Base-by-base conservation (phyloP, 2,797 vertebrate species). In the Merluccius polli region DNA sequence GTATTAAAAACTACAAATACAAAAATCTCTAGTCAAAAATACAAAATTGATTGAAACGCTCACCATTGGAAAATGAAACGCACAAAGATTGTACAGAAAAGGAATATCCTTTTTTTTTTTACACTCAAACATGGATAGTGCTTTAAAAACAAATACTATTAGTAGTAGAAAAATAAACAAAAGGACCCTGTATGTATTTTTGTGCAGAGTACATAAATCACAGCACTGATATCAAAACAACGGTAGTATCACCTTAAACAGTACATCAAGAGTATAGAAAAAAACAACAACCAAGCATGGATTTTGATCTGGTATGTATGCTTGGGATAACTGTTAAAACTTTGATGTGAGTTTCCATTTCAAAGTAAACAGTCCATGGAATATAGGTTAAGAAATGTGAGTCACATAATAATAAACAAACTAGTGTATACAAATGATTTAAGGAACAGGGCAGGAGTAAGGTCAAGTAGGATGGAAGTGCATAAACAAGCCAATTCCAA, bases 41-140 rank as follows among this genome's bases (percentile, higher is more conserved):
- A 86, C 77, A 84, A 88, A 90, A 88, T 76, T 71, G 75, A 68
- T 83, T 82, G 12, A 77, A 84, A 81, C 75, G 78, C 63, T 82
- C 75, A 69, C 29, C 6, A 7, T 38, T 71, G 52, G 80, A 79
- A 3, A 36, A 81, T 36, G 18, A 74, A 70, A 10, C 59, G 27
- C 59, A 65, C 59, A 65, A 65, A 24, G 59, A 65, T 65, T 27
- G 52, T 9, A 59, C 16, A 1, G 18, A 65, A 65, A 27, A 63
- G 59, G n/a, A 59, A 65, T 65, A 65, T 27, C 27, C 59, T 65
- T 63, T 59, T 52, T 21, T 12, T 48, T 27, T 27, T 65, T n/a
- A n/a, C n/a, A 59, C 52, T 59, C 52, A 59, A 59, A 41, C 38
- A 41, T 41, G 38, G 38, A 30, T 18, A 24, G 5, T n/a, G 21